Base-by-base conservation (phyloP, 2,113 vertebrate species). In the Tragulus kanchil region DNA sequence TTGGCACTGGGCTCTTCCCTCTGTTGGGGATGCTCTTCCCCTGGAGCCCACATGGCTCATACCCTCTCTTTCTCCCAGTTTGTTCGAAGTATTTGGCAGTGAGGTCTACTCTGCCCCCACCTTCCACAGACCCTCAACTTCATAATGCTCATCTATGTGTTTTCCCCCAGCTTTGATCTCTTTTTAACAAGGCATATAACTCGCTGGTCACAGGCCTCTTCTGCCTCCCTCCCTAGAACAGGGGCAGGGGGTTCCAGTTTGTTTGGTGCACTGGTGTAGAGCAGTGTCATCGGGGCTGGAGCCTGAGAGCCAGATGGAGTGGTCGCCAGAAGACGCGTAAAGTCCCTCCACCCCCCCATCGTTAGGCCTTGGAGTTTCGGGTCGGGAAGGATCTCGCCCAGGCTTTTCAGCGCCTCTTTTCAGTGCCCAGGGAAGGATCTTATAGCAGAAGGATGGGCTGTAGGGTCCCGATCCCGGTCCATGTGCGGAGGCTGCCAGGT, bases 11-110 rank as follows among this genome's bases (percentile, higher is more conserved):
- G 13, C 52, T 16, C 62, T 56, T 59, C 31, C 8, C 28, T 5
- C 36, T 25, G 59, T 61, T 0, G 25, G 25, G 36, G 26, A 54
- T 13, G 64, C 54, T 36, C 26, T 67, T 8, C 45, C 65, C 8
- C 0, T 1, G 16, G 10, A 56, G 23, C 23, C 15, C 26, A 28
- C 12, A 1, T 0, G 26, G 36, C 69, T 36, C 77, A 6, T 28
- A 8, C 31, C 3, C 17, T 25, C 25, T 48, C 69, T 50, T 56
- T 3, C 59, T 62, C 42, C 15, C 31, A 56, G 36, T 36, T 28
- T 1, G 64, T 23, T 82, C 82, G 71, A 2, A 21, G 0, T 26
- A 25, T 45, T 54, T n/a, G 48, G 26, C 12, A 6, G 0, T 11
- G 45, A 28, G 81, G 17, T 45, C 19, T 12, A 5, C 26, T 28